phyloP scores from a whole-genome alignment of 2,797 vertebrate genomes.

The Sitta carolinensis region DNA sequence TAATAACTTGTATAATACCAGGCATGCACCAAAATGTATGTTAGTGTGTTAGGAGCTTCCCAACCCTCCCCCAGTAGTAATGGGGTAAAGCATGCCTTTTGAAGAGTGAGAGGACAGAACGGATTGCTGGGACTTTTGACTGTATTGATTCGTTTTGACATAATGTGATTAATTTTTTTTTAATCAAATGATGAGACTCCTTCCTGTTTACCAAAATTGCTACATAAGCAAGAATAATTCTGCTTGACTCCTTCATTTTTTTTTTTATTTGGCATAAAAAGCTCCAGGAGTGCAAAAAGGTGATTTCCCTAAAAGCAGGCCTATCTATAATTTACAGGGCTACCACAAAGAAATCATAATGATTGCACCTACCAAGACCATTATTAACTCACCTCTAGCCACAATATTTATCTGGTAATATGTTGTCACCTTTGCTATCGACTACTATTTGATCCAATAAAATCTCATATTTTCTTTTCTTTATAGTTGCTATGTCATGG shows the following conservation, averaged over 20 bases:
- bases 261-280: neutral
- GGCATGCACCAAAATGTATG: neutral
- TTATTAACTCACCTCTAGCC: neutral
- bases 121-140: neutral
- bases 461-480: constrained; percentile 8
- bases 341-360: neutral
- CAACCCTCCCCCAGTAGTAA: neutral
- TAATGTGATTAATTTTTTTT: neutral
- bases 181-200: neutral
- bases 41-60: neutral
- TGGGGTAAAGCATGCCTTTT: neutral
- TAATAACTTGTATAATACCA: neutral
- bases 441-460: neutral
- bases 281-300: neutral
- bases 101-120: neutral
- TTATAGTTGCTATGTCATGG: neutral
- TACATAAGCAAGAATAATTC: neutral
- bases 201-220: neutral
- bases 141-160: neutral
- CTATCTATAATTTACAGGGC: neutral
- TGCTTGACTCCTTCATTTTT: neutral
- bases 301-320: neutral
- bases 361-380: neutral
- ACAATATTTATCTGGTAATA: neutral
- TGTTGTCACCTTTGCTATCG: neutral